Evolutionary conservation across 2,797 vertebrate species (phyloP).

Genomic region (Alexandromys oeconomus): DNA sequence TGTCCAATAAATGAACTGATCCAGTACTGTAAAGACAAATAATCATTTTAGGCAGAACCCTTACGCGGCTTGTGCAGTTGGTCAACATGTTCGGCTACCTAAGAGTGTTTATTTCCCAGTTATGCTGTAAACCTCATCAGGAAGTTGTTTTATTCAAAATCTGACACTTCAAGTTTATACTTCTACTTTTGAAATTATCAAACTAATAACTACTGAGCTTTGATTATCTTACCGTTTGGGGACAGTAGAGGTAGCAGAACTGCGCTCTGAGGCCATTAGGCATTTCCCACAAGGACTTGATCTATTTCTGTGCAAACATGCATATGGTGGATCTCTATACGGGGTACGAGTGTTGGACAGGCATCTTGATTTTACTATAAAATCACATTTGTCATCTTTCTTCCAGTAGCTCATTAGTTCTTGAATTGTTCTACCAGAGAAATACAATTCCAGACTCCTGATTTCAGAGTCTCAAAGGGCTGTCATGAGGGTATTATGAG

Average conservation of each 20-base stretch:
- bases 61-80: slow-evolving; percentile 9
- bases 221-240: neutral
- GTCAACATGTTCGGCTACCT: neutral
- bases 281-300: neutral
- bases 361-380: neutral
- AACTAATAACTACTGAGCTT: slow-evolving; percentile 5
- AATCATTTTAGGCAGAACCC: neutral
- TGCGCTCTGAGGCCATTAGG: neutral
- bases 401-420: neutral
- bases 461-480: neutral
- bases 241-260: neutral
- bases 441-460: neutral
- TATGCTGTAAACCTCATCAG: neutral
- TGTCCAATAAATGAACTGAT: neutral
- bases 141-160: slow-evolving; percentile 34
- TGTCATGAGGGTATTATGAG: neutral
- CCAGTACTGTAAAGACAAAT: slow-evolving; percentile 2
- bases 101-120: neutral
- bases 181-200: neutral
- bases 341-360: neutral
- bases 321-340: neutral
- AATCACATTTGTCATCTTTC: neutral
- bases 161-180: slow-evolving; percentile 2
- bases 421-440: neutral
- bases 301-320: neutral